Evolutionary conservation across 1,140 invertebrate species (phyloP).

Genomic region (Fopius arisanus): DNA sequence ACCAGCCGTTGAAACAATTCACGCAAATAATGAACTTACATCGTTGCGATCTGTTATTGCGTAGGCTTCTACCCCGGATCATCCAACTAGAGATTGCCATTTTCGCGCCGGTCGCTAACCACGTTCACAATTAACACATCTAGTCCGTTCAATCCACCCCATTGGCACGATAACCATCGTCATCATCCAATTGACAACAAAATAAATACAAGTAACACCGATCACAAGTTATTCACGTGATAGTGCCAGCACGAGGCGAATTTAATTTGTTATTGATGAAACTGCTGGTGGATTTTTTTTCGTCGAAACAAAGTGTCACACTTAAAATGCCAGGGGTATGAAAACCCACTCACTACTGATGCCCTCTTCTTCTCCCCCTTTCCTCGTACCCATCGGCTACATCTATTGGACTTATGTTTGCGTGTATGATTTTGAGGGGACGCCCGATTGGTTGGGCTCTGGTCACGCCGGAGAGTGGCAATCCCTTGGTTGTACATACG

Average conservation of each 20-base stretch:
- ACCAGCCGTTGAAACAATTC: constrained; percentile 3
- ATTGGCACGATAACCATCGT: constrained; percentile 41
- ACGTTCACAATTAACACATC: constrained; percentile 43
- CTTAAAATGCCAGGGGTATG: not conserved
- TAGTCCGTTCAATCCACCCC: constrained; percentile 40
- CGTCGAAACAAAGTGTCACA: not conserved
- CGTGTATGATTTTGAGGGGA: too few species aligned
- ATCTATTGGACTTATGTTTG: too few species aligned
- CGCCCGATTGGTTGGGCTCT: too few species aligned
- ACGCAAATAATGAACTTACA: constrained; percentile 49
- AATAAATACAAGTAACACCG: not conserved
- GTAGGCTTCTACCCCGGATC: constrained; percentile 59
- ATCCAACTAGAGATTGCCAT: constrained; percentile 64
- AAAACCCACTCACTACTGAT: not conserved
- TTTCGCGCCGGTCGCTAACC: constrained; percentile 51
- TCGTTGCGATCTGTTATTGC: constrained; percentile 55
- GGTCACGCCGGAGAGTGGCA: too few species aligned
- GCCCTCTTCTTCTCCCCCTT: too few species aligned
- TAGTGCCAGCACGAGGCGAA: not conserved
- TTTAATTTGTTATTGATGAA: not conserved
- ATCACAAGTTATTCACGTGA: not conserved
- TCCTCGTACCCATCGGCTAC: too few species aligned
- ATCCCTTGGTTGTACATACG: too few species aligned
- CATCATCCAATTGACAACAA: constrained; percentile 20
- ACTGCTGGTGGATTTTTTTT: not conserved